Evolutionary conservation across 2,888 invertebrate genomes (phyloP).

Genomic region (Cordilura impudica): DNA sequence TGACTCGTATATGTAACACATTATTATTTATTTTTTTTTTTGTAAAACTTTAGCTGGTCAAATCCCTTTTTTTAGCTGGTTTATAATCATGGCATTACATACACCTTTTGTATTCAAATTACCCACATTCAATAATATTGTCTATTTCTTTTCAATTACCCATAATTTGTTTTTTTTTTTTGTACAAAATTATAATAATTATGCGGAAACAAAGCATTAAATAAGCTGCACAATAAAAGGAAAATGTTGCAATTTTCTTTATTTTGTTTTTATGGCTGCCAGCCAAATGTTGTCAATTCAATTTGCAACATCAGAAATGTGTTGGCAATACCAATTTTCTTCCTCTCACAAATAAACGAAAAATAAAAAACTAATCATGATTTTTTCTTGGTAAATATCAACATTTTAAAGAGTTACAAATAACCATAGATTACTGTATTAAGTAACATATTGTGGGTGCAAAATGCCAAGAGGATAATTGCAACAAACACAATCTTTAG

Average conservation of each 20-base stretch:
- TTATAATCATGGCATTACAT: neutral
- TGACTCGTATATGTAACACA: too few relatives aligned
- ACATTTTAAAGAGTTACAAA: slow-evolving; percentile 45
- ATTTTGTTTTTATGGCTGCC: slow-evolving; percentile 34
- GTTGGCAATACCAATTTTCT: slow-evolving; percentile 41
- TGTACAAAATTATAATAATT: slow-evolving; percentile 58
- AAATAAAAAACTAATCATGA: slow-evolving; percentile 51
- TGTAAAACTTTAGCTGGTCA: too few relatives aligned
- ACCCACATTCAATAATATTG: neutral
- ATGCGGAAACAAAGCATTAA: slow-evolving; percentile 60
- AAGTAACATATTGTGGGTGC: slow-evolving; percentile 61
- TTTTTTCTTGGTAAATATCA: slow-evolving; percentile 51
- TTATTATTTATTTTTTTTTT: too few relatives aligned
- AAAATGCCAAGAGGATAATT: slow-evolving; percentile 62
- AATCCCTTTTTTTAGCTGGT: too few relatives aligned
- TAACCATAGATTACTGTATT: slow-evolving; percentile 57
- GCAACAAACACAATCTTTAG: neutral
- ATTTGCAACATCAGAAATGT: slow-evolving; percentile 60
- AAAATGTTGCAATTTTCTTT: slow-evolving; percentile 46
- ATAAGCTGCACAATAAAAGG: slow-evolving; percentile 25
- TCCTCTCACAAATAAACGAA: slow-evolving; percentile 17
- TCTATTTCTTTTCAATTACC: slow-evolving; percentile 49
- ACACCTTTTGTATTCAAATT: neutral
- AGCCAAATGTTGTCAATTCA: slow-evolving; percentile 62
- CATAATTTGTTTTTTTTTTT: slow-evolving; percentile 43